Evolutionary conservation across 2,113 vertebrate species (phyloP).

Genomic region (Castor canadensis): DNA sequence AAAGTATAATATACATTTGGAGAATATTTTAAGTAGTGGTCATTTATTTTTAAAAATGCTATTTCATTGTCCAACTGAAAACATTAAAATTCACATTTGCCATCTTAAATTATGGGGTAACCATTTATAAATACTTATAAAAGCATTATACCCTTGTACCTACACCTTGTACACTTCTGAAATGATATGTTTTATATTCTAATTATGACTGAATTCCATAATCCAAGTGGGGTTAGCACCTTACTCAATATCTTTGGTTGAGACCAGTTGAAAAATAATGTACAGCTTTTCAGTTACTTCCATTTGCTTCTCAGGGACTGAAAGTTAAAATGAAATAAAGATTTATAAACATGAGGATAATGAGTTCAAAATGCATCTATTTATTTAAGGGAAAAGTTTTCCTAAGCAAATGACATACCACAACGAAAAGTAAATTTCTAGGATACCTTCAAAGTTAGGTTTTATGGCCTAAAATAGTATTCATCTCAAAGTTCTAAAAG

Average conservation of each 20-base stretch:
- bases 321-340: conserved; percentile 39
- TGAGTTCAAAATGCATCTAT: background rate
- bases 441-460: background rate
- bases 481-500: background rate
- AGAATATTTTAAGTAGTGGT: background rate
- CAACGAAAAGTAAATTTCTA: background rate
- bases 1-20: background rate
- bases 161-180: background rate
- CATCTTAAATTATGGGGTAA: conserved; percentile 27
- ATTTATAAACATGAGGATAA: conserved; percentile 26
- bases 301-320: conserved; percentile 57
- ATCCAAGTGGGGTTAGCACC: background rate
- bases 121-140: conserved; percentile 41
- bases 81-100: background rate
- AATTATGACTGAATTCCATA: conserved; percentile 59
- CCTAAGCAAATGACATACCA: background rate
- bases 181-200: background rate
- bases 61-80: background rate
- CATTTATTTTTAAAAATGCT: background rate
- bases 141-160: background rate
- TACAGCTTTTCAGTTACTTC: conserved; percentile 51
- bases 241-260: conserved; percentile 28
- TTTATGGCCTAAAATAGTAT: background rate
- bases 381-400: conserved; percentile 12
- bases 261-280: conserved; percentile 45